Evolutionary conservation across 92 coral and sea anemone species (phyloP), one percentile per base, ranked within the genome.

Genomic region (Umimayanthus kanabou): DNA sequence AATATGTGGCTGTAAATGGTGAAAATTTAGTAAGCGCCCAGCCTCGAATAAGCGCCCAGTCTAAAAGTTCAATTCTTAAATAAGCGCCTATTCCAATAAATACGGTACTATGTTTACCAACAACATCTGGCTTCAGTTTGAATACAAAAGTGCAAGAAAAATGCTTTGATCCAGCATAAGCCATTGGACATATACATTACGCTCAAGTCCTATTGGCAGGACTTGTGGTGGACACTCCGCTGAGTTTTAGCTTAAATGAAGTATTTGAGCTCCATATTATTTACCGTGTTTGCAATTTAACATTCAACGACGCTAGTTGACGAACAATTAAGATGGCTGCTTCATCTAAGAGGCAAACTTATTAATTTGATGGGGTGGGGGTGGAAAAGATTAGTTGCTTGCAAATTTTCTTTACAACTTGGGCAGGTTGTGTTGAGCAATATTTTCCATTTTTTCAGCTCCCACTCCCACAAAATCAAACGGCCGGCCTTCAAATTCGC

Each of bases 141-240:
- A 39, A 73, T 40, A 40, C n/a, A 73, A 28, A 33, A 26, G 76
- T 71, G 39, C 76, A 71, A 13, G 76, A 71, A 9, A 9, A 26
- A 13, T 28, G 14, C 25, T 71, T 15, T 71, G 39, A 71, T 71
- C 40, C 2, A 73, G 22, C 28, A 73, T 4, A 73, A 8, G 78
- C 78, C 47, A 15, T 33, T 47, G 43, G 26, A 25, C 43, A 73
- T 37, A 39, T 13, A 37, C 43, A 37, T 18, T 75, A 20, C 53
- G 50, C 28, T 33, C 50, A 16, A n/a, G 79, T 23, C 79, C 79
- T 18, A 75, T 39, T 75, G 40, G 50, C 79, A 75, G 53, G 79
- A 26, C 53, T 61, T 20, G 25, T 61, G 69, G 69, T 61, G 69
- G 26, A 18, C 69, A 61, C 69, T 61, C 69, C 69, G 20, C 25